Percentiles rank a stretch among this genome's conserved stretches.
Conservation (phyloP, 2,113 vertebrate species). For the Phalacrocorax pelagicus region DNA sequence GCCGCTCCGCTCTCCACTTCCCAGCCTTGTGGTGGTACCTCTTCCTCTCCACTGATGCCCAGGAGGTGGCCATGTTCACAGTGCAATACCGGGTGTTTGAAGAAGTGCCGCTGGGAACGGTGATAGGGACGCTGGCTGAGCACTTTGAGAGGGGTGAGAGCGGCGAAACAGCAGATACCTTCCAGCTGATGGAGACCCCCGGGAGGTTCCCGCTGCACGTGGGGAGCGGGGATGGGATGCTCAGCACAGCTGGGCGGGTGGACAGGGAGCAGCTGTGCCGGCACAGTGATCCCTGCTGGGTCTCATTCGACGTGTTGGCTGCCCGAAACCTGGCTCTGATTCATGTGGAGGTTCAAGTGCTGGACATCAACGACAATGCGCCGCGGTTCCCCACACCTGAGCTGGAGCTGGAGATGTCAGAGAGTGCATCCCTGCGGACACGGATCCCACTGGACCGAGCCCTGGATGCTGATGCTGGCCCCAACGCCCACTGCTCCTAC, state of each 20-base stretch:
- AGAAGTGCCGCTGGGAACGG: constrained; percentile 82
- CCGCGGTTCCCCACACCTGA: constrained; percentile 80
- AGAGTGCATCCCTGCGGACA: constrained; percentile 80
- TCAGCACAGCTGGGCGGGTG: constrained; percentile 81
- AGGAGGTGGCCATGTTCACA: constrained; percentile 74
- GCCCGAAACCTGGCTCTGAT: constrained; percentile 77
- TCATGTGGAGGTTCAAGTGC: constrained; percentile 83
- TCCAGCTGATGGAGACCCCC: constrained; percentile 84
- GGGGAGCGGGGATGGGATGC: constrained; percentile 72
- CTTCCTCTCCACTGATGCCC: constrained; percentile 52
- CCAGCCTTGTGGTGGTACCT: constrained; percentile 65
- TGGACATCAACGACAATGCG: constrained; percentile 90
- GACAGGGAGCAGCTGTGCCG: constrained; percentile 89
- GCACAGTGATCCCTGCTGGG: constrained; percentile 81
- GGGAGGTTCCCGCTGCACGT: constrained; percentile 79
- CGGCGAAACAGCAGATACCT: constrained; percentile 64
- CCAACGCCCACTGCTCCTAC: constrained; percentile 83
- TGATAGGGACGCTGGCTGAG: constrained; percentile 81
- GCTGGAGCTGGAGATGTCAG: constrained; percentile 91
- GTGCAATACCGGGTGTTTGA: constrained; percentile 84
- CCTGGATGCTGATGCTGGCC: constrained; percentile 81
- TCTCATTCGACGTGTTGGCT: constrained; percentile 86
- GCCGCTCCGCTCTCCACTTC: constrained; percentile 57
- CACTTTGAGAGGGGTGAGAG: constrained; percentile 77
- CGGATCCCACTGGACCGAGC: constrained; percentile 89